Evolutionary conservation across 2,797 vertebrate species (phyloP), one percentile per base, ranked within the genome.

Genomic region (Hydrophis major): DNA sequence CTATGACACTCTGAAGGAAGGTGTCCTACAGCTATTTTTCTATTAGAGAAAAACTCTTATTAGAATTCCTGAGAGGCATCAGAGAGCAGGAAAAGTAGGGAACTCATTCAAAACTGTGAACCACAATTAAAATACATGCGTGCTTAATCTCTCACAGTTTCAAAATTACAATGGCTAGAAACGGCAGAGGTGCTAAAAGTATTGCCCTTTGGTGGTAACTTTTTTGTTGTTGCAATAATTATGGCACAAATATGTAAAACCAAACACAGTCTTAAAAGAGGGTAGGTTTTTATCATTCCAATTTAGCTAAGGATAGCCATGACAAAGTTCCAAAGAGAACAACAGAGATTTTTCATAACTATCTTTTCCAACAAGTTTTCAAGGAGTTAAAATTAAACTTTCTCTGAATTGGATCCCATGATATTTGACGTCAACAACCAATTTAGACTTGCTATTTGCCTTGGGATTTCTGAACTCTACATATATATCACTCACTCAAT

Each of bases 1-100:
- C 94, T 93, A 91, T 92, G 87, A 60, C 12, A 89, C 47, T 0
- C 10, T 95, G 8, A 63, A 90, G 92, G 90, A 94, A 95, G 93
- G 63, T 92, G 50, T 94, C 90, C 95, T 20, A 66, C 50, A 93
- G 93, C n/a, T 86, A 22, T 7, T 18, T 92, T 83, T 1, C 6
- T 86, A 93, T 89, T 89, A 90, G 74, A 91, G 25, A 47, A 50
- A 86, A 87, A 50, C 86, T 92, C 50, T 96, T 74, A 86, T 25
- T 50, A 91, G 91, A 42, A 83, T 50, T 83, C n/a, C n/a, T 55
- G n/a, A 83, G 86, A 88, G 63, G 27, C n/a, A 42, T 12, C 8
- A 47, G 69, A 78, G 37, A 61, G 22, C 10, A 74, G 60, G 11
- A 18, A 74, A 69, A 28, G 7, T 6, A 90, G 53, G 16, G 27